phyloP scores from a whole-genome alignment of 2,888 invertebrate genomes.

The Sinodicranocentrus sp. region DNA sequence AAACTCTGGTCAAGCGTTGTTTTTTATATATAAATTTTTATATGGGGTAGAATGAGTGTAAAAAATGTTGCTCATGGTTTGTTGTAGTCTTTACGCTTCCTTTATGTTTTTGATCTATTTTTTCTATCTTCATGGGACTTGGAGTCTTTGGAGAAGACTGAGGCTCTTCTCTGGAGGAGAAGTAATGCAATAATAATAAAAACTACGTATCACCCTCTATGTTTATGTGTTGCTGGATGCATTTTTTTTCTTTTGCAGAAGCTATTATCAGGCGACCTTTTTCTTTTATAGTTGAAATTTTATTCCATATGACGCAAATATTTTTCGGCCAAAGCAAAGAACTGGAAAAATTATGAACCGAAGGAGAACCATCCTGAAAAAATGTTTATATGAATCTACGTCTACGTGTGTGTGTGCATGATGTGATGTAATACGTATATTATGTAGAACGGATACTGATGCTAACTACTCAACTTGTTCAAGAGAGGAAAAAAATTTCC shows the following conservation, averaged over 20 bases:
- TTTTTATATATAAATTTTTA: constrained; percentile 37
- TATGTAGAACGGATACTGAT: constrained; percentile 43
- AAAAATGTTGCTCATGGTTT: constrained; percentile 22
- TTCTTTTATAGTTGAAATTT: constrained; percentile 4
- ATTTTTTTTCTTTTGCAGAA: neutral
- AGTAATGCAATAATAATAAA: constrained; percentile 65
- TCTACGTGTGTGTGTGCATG: neutral
- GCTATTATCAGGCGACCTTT: constrained; percentile 41
- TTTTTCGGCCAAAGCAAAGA: constrained; percentile 37
- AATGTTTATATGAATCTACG: neutral
- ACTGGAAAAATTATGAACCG: constrained; percentile 58
- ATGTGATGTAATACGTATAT: no score
- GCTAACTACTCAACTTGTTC: constrained; percentile 18
- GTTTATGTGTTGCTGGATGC: constrained; percentile 18
- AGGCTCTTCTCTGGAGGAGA: constrained; percentile 32
- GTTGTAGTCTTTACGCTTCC: constrained; percentile 32
- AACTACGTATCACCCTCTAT: neutral
- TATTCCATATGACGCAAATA: constrained; percentile 56
- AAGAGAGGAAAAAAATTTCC: constrained; percentile 43
- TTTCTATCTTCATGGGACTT: constrained; percentile 45
- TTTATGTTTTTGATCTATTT: constrained; percentile 4
- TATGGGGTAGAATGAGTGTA: constrained; percentile 32
- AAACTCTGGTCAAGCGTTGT: constrained; percentile 63
- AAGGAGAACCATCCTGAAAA: constrained; percentile 23
- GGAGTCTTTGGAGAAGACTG: no score